Percentiles rank a stretch among this genome's conserved stretches.
Conservation (phyloP, 2,888 invertebrate genomes). For the Leucophora obtusa region DNA sequence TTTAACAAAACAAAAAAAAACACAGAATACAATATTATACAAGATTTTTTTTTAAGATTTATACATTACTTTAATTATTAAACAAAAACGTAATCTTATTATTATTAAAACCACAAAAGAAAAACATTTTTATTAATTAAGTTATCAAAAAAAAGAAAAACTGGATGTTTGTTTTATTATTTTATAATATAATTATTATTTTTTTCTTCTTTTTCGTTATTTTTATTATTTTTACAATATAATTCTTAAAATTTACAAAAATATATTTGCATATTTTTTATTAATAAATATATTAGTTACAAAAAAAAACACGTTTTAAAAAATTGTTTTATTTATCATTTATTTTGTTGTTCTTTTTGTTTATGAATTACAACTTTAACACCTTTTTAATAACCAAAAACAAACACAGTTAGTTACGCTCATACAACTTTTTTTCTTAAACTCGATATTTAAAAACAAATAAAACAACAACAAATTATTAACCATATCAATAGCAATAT, state of each 20-base stretch:
- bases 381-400: constrained; percentile 10
- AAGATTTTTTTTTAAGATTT: constrained; percentile 46
- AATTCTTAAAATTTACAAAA: constrained; percentile 69
- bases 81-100: constrained; percentile 45
- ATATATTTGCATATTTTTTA: constrained; percentile 72
- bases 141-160: constrained; percentile 62
- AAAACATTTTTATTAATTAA: constrained; percentile 48
- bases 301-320: constrained; percentile 50
- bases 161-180: constrained; percentile 73
- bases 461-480: constrained; percentile 41
- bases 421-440: constrained; percentile 24
- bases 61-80: constrained; percentile 46
- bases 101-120: constrained; percentile 33
- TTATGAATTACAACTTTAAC: constrained; percentile 3
- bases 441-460: constrained; percentile 21
- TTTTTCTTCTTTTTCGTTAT: constrained; percentile 66
- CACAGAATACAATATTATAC: constrained; percentile 39
- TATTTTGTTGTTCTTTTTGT: constrained; percentile 53
- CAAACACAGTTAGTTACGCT: constrained; percentile 14
- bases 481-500: constrained; percentile 65
- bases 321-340: constrained; percentile 42
- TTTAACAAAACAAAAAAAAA: constrained; percentile 45
- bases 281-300: constrained; percentile 76
- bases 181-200: constrained; percentile 62
- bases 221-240: constrained; percentile 63